Conservation (phyloP, 2,888 invertebrate species). For the Amphipoea lucens region DNA sequence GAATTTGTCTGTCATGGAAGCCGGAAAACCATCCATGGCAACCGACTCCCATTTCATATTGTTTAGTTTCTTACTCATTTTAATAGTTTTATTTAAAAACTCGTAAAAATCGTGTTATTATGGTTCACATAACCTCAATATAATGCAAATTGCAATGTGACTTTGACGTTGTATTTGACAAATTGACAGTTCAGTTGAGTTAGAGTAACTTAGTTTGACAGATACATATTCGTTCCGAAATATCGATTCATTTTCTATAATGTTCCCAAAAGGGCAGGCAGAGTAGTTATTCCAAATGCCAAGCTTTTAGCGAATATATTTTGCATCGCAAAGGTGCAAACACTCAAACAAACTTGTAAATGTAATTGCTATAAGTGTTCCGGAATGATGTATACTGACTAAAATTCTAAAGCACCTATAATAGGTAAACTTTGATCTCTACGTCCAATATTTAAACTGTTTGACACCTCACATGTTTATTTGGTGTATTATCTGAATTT, state of each 20-base stretch:
- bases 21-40: constrained; percentile 90
- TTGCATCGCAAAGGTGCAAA: not conserved
- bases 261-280: not conserved
- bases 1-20: constrained; percentile 83
- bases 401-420: too few species aligned
- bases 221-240: constrained; percentile 19
- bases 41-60: constrained; percentile 92
- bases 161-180: constrained; percentile 54
- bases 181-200: constrained; percentile 19
- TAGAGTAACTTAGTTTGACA: not conserved
- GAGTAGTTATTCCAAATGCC: not conserved
- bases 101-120: constrained; percentile 47
- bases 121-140: constrained; percentile 59
- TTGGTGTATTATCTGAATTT: not conserved
- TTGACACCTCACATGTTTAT: not conserved
- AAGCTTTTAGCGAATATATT: not conserved
- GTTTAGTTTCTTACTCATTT: constrained; percentile 84
- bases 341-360: not conserved
- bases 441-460: not conserved
- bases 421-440: not conserved
- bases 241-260: not conserved
- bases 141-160: constrained; percentile 54
- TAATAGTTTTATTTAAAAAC: constrained; percentile 36
- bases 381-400: too few species aligned
- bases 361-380: not conserved